A percentile compares a stretch with the other conserved stretches of the same genome.
Conservation (phyloP, 2,113 vertebrate species). For the Pelecanoides urinatrix region DNA sequence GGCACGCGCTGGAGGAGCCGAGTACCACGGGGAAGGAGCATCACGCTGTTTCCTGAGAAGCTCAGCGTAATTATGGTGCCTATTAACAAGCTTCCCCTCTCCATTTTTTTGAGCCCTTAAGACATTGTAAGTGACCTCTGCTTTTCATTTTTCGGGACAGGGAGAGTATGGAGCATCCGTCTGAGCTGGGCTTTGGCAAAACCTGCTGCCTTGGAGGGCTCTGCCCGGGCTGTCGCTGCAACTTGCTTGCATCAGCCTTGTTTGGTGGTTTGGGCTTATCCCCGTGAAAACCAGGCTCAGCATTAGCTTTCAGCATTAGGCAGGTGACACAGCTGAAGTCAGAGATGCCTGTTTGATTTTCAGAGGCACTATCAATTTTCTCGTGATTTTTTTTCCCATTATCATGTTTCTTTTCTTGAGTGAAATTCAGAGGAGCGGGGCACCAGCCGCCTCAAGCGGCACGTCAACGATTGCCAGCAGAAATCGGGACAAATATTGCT, state of each 20-base stretch:
- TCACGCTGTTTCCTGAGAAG: not conserved
- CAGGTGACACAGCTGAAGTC: not conserved
- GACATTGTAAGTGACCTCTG: not conserved
- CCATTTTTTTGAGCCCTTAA: not conserved
- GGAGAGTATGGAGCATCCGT: not conserved
- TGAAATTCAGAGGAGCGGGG: not conserved
- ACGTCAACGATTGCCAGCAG: not conserved
- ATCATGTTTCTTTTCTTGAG: not conserved
- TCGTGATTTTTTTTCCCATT: rapidly evolving
- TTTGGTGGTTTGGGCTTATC: not conserved
- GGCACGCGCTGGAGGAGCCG: rapidly evolving
- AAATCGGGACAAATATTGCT: not conserved
- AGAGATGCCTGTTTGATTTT: not conserved
- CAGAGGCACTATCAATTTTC: not conserved
- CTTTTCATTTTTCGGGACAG: not conserved
- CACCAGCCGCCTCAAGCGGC: not conserved
- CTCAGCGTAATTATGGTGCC: not conserved
- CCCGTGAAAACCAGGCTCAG: not conserved
- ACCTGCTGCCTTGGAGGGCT: not conserved
- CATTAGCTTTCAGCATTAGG: not conserved
- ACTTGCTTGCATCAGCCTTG: not conserved
- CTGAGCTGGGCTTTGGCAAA: not conserved
- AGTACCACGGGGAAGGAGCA: not conserved
- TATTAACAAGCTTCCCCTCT: not conserved
- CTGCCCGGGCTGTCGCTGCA: not conserved